Evolutionary conservation across 2,113 vertebrate genomes (phyloP).

Genomic region (Callospermophilus lateralis): DNA sequence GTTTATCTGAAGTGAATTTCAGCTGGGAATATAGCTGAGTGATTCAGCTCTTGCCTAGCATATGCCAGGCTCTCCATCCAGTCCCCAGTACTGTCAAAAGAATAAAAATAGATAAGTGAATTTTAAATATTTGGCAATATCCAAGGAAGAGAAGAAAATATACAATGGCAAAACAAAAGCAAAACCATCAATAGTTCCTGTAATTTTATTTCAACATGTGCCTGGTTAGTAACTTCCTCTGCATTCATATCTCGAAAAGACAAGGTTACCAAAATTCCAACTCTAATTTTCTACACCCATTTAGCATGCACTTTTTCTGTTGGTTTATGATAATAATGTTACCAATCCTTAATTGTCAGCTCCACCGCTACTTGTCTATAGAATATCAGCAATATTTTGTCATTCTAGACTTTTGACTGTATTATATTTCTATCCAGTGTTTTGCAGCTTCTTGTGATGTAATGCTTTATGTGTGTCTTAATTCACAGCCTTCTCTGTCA

Average conservation of each 20-base stretch:
- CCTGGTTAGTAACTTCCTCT: not conserved
- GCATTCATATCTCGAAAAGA: not conserved
- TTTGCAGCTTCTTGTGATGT: not conserved
- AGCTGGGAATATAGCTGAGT: too few relatives aligned
- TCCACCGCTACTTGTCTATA: not conserved
- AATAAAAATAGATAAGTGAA: not conserved
- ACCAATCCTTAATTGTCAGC: not conserved
- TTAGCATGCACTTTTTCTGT: not conserved
- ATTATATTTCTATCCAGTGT: not conserved
- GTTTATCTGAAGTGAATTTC: not conserved
- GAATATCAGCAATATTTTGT: not conserved
- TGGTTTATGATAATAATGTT: not conserved
- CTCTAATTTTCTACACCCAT: not conserved
- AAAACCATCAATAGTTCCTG: not conserved
- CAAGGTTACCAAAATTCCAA: not conserved
- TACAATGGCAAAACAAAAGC: not conserved
- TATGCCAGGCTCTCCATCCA: too few relatives aligned
- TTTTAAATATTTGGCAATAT: not conserved
- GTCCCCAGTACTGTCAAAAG: too few relatives aligned
- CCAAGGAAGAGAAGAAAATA: not conserved
- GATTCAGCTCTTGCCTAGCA: too few relatives aligned
- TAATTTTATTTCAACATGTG: not conserved
- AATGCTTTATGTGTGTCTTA: not conserved
- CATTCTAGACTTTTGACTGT: not conserved
- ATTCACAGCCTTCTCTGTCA: not conserved